Evolutionary conservation across 2,113 vertebrate genomes (phyloP).

Genomic region (Erinaceus europaeus): DNA sequence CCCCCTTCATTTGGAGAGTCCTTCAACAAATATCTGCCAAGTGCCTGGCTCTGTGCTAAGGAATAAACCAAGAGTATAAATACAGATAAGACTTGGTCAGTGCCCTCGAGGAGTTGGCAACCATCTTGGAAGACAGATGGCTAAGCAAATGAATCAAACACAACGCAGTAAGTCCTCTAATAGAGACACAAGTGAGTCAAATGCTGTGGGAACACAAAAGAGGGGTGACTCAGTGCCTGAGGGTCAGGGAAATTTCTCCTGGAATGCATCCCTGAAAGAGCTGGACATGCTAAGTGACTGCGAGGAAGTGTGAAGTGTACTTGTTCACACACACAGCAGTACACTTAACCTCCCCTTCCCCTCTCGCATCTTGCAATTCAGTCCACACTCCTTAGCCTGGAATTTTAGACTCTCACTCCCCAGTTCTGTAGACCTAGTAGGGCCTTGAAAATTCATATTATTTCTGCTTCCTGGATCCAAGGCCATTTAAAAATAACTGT

Average conservation of each 20-base stretch:
- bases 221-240: background rate
- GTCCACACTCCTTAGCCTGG: background rate
- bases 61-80: background rate
- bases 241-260: background rate
- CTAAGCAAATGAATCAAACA: background rate
- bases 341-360: background rate
- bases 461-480: background rate
- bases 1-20: background rate
- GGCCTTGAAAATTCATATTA: background rate
- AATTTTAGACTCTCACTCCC: background rate
- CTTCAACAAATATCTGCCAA: background rate
- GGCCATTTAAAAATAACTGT: background rate
- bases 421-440: background rate
- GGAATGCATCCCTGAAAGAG: rapidly evolving
- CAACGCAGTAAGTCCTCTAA: background rate
- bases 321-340: background rate
- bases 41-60: background rate
- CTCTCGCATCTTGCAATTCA: no score
- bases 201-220: background rate
- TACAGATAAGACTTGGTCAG: background rate
- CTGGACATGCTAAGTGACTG: rapidly evolving
- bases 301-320: rapidly evolving
- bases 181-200: background rate
- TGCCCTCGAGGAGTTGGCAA: background rate
- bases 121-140: conserved; percentile 16